A percentile compares a stretch with the other conserved stretches of the same genome.
Evolutionary conservation across 2,888 invertebrate species (phyloP).

Genomic region (Protonemura montana): DNA sequence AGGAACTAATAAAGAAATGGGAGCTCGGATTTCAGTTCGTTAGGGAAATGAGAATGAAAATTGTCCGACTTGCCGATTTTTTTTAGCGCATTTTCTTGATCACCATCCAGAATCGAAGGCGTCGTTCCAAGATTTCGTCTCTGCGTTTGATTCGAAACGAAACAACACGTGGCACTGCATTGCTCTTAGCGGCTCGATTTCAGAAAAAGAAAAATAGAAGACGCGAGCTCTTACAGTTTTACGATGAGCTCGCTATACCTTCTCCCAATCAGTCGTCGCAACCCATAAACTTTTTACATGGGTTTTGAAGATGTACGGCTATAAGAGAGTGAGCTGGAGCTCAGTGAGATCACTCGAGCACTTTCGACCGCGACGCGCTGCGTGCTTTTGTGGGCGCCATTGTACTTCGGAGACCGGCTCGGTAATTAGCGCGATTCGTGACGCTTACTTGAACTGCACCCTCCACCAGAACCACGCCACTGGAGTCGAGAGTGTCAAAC

Average conservation of each 20-base stretch:
- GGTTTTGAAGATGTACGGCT: neutral
- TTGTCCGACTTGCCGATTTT: neutral
- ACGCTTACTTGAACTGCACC: conserved; percentile 26
- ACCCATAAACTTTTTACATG: conserved; percentile 23
- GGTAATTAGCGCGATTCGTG: neutral
- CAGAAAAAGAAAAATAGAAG: neutral
- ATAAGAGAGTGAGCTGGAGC: no score
- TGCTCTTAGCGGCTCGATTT: neutral
- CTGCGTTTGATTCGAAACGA: neutral
- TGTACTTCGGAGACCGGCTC: neutral
- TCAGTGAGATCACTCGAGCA: conserved; percentile 16
- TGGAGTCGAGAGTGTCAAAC: conserved; percentile 28
- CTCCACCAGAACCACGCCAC: neutral
- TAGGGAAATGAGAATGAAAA: conserved; percentile 7
- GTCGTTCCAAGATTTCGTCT: neutral
- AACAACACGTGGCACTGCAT: neutral
- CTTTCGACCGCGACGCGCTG: no score
- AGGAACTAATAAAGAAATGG: neutral
- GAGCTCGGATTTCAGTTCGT: neutral
- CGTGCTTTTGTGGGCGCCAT: neutral
- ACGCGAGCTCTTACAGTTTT: neutral
- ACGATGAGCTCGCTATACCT: neutral
- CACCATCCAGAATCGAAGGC: neutral
- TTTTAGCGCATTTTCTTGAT: neutral
- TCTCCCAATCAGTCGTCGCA: conserved; percentile 8